Percentiles rank a stretch among this genome's conserved stretches.
These are phyloP conservation scores for Palaemon carinicauda DNA, from an alignment of 1,140 invertebrate genomes.

Conservation along the genomic window DNA sequence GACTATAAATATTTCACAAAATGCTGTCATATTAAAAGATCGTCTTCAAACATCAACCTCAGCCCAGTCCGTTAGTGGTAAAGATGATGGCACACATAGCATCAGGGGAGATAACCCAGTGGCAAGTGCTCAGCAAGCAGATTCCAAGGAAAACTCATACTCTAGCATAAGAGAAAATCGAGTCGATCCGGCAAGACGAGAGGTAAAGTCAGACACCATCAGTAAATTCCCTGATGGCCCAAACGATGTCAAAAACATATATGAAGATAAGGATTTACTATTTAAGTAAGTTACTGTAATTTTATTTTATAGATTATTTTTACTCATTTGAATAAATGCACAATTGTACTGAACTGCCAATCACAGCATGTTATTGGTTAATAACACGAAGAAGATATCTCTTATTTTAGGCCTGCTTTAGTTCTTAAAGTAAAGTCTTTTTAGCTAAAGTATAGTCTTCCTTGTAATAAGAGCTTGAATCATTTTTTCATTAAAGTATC, in stretches of 20 bases:
- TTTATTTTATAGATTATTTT: constrained; percentile 16
- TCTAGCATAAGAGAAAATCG: constrained; percentile 6
- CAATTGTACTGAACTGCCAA: no score
- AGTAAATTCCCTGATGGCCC: constrained; percentile 39
- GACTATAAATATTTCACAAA: not conserved
- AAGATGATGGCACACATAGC: not conserved
- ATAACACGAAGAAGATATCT: no score
- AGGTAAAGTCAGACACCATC: constrained; percentile 54
- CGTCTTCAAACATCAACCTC: not conserved
- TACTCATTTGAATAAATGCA: constrained; percentile 16
- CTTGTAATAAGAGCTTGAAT: no score
- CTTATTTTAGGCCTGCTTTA: not conserved
- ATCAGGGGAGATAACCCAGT: not conserved
- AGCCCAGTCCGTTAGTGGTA: not conserved
- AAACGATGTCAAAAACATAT: not conserved
- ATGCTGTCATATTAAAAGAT: no score
- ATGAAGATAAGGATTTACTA: not conserved
- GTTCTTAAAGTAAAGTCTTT: not conserved
- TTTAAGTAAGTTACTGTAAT: constrained; percentile 19
- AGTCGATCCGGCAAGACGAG: constrained; percentile 36
- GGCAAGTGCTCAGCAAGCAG: not conserved
- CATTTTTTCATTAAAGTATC: no score
- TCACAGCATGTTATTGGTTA: not conserved
- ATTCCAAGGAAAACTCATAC: not conserved
- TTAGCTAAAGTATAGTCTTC: no score